Base-by-base conservation (phyloP, 2,113 vertebrate genomes). In the Columba janthina region DNA sequence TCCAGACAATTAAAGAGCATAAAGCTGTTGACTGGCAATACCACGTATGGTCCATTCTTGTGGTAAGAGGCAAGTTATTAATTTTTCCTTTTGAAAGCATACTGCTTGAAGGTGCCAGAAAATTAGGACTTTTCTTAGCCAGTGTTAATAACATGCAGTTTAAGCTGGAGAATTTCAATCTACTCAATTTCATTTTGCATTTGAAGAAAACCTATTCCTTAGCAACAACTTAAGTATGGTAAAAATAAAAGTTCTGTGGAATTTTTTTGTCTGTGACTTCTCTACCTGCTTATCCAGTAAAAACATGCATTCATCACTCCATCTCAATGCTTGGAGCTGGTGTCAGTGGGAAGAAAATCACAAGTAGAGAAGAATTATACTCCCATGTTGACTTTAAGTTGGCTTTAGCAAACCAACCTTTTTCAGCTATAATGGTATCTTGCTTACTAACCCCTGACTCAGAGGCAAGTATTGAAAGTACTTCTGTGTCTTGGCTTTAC, bases 41-140 rank as follows among this genome's bases (percentile, higher is more conserved):
- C 77, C 42, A 60, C 64, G 92, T 88, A 89, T 0, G 2, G 71
- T 62, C 96, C 86, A 95, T 97, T 96, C 90, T 96, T 96, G 93
- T 83, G 92, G 90, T 88, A 87, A 93, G 80, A 82, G 75, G 61
- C 64, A 92, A 92, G 94, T 93, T 95, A 96, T 96, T 95, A 94
- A 93, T 95, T 95, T 96, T 96, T 96, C 82, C 88, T 95, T 96
- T 96, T 94, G 96, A 95, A 96, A 88, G 24, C 84, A 72, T 72
- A 34, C 36, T 78, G 50, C 53, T 65, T 89, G 73, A 75, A 95
- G 62, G 71, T 89, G 94, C 87, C 93, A 96, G 88, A 93, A 96
- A 94, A 95, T 67, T 82, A 93, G 69, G 42, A 70, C 56, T 93
- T 93, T 88, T 89, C 78, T 78, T 84, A 95, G 88, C 81, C 91